Base-by-base conservation (phyloP, 64 coral and sea anemone species). In the Pachyseris speciosa region DNA sequence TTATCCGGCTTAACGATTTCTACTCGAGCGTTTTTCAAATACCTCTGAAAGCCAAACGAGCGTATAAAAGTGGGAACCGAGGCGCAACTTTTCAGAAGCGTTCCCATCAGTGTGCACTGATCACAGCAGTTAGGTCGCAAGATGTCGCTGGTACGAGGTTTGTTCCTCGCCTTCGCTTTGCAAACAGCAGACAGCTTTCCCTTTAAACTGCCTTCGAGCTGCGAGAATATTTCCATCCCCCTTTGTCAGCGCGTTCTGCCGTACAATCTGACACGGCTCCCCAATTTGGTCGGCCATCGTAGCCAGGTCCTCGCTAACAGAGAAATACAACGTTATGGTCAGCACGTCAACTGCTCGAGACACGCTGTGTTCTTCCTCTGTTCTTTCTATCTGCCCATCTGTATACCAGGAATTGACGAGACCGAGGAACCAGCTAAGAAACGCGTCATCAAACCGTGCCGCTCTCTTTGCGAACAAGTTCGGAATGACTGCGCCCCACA, bases 361-460 rank as follows among this genome's bases (percentile, higher is more conserved):
- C 29, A 81, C 53, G 77, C 77, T 20, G 51, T 61, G 16, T 81
- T 81, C 40, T 53, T 81, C 3, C 33, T 81, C 20, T 81, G 77
- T 20, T 61, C 53, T 11, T 61, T 81, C 10, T 63, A 40, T 37
- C 33, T 61, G 34, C 77, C 77, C 20, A 63, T 63, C 13, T 81
- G 77, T 13, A 17, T 81, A 11, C 51, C 52, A 74, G 70, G 38
- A 72, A 72, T 41, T 1, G 20, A 34, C 15, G 65, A 68, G 29
- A 8, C 9, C 22, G 33, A 61, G 1, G 2, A n/a, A n/a, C n/a
- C n/a, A n/a, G n/a, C n/a, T n/a, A n/a, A n/a, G n/a, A n/a, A 59
- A 2, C 3, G 27, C 2, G 22, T 61, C 34, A 61, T 81, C 0
- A 61, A 40, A 19, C 77, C 77, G 1, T 81, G 77, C 17, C 77